phyloP scores from a whole-genome alignment of 1,140 invertebrate genomes.

The Zaprionus tsacasi region DNA sequence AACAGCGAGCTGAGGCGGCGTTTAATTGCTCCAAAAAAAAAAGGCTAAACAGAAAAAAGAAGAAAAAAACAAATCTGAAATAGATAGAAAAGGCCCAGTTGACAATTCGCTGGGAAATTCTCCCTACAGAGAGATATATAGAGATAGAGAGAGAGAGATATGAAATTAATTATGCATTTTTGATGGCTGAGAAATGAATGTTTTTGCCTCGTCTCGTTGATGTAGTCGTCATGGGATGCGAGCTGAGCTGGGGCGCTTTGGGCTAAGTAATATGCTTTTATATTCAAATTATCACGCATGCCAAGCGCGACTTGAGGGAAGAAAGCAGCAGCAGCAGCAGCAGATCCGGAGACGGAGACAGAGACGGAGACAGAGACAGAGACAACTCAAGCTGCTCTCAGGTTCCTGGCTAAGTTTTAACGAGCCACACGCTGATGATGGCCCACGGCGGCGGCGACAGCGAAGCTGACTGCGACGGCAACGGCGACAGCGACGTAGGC shows the following conservation, averaged over 20 bases:
- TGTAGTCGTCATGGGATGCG: slow-evolving; percentile 48
- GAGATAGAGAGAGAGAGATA: slow-evolving; percentile 15
- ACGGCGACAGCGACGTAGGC: too few species aligned
- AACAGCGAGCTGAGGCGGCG: slow-evolving; percentile 42
- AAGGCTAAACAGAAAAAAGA: background rate
- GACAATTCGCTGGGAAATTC: slow-evolving; percentile 63
- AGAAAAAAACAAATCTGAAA: background rate
- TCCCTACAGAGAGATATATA: background rate
- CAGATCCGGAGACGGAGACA: background rate
- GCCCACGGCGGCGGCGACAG: slow-evolving; percentile 46
- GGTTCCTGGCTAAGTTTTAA: slow-evolving; percentile 51
- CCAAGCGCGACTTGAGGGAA: slow-evolving; percentile 37
- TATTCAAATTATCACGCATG: slow-evolving; percentile 80
- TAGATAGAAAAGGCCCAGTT: slow-evolving; percentile 34
- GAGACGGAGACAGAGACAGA: background rate
- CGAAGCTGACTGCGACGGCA: background rate
- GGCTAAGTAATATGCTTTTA: slow-evolving; percentile 70
- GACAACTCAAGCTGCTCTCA: background rate
- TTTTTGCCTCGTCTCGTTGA: slow-evolving; percentile 26
- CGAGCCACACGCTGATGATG: slow-evolving; percentile 68
- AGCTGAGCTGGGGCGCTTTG: slow-evolving; percentile 40
- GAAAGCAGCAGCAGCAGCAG: slow-evolving; percentile 21
- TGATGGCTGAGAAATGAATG: slow-evolving; percentile 62
- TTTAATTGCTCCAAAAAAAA: slow-evolving; percentile 69
- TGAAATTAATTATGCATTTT: slow-evolving; percentile 72